phyloP scores from a whole-genome alignment of 2,888 invertebrate genomes.

The Frankliniella fusca region DNA sequence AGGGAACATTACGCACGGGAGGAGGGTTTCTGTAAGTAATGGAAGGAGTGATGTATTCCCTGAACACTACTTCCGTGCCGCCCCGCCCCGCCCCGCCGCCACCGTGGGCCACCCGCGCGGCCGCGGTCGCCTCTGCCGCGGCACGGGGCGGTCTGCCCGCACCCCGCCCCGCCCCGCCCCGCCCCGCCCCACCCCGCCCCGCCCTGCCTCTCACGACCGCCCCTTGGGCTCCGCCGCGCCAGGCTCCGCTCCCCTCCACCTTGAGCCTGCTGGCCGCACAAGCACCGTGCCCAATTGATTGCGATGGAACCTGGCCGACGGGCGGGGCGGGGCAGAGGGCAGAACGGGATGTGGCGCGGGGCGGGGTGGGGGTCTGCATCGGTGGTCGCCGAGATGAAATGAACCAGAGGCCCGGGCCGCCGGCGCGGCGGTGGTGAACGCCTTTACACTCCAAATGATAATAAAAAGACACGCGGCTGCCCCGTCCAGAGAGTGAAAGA shows the following conservation, averaged over 20 bases:
- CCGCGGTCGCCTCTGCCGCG: background rate
- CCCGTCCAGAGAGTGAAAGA: background rate
- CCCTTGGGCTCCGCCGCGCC: constrained; percentile 6
- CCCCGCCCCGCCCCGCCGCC: too few relatives aligned
- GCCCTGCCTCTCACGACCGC: constrained; percentile 4
- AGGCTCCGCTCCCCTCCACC: background rate
- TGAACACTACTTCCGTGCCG: too few relatives aligned
- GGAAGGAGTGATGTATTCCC: background rate
- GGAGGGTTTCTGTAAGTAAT: background rate
- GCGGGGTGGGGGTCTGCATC: background rate
- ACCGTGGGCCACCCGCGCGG: constrained; percentile 16
- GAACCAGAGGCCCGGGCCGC: background rate
- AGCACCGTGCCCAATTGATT: constrained; percentile 24
- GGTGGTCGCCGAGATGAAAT: background rate
- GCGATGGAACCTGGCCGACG: constrained; percentile 17
- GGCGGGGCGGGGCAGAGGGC: background rate
- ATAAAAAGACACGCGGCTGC: background rate
- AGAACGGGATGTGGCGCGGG: background rate
- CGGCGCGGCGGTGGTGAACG: background rate
- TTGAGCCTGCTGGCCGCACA: background rate
- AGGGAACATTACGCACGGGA: background rate
- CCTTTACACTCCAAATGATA: constrained; percentile 25
- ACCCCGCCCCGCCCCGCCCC: constrained; percentile 34
- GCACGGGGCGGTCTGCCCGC: constrained; percentile 28
- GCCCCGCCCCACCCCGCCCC: constrained; percentile 31